Conservation (phyloP, 2,113 vertebrate genomes). For the Pterocles burchelli region DNA sequence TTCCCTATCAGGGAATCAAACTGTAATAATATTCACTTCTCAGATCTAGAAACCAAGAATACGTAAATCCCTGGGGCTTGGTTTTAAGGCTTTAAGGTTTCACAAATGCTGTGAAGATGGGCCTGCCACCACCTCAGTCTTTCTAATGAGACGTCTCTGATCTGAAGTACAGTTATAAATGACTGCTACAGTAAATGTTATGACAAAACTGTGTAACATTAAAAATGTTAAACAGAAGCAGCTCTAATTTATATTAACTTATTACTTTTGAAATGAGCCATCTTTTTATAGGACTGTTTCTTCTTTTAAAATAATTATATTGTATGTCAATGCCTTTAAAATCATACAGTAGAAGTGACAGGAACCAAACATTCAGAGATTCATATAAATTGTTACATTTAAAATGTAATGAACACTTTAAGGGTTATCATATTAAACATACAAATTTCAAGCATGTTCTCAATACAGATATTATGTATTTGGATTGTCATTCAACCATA, state of each 20-base stretch:
- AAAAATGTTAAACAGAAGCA: neutral
- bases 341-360: neutral
- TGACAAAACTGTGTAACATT: neutral
- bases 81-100: neutral
- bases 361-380: neutral
- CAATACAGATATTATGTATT: neutral
- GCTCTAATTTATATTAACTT: neutral
- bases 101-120: neutral
- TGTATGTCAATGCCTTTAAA: neutral
- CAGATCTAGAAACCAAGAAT: neutral
- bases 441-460: neutral
- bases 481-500: neutral
- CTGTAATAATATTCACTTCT: neutral
- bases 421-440: neutral
- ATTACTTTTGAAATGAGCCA: neutral
- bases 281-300: neutral
- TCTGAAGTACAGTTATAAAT: neutral
- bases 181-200: conserved; percentile 23
- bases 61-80: neutral
- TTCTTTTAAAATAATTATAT: neutral
- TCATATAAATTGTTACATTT: neutral
- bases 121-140: neutral
- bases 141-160: neutral
- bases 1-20: neutral
- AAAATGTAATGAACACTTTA: neutral